Evolutionary conservation across 2,888 invertebrate species (phyloP).

Genomic region (Spilarctia lutea): DNA sequence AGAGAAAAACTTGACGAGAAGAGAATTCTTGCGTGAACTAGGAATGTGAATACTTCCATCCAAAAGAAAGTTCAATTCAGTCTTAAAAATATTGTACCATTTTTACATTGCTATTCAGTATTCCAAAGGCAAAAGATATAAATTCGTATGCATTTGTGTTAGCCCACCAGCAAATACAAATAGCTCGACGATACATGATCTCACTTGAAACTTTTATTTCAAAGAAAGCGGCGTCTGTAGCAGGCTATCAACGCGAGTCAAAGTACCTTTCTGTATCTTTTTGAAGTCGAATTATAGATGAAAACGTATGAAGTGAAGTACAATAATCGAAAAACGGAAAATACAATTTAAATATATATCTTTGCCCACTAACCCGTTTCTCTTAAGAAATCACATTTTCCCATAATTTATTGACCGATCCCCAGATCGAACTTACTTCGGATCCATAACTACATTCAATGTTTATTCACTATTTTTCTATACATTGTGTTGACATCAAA

Average conservation of each 20-base stretch:
- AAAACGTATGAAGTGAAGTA: constrained; percentile 9
- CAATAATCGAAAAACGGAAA: neutral
- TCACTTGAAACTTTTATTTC: constrained; percentile 72
- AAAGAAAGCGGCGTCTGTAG: constrained; percentile 55
- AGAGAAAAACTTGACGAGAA: constrained; percentile 66
- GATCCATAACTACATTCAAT: neutral
- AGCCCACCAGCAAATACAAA: constrained; percentile 41
- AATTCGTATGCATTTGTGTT: constrained; percentile 41
- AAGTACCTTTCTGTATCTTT: constrained; percentile 56
- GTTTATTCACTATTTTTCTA: neutral
- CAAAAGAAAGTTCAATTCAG: constrained; percentile 61
- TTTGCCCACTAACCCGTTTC: neutral
- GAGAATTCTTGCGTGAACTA: constrained; percentile 70
- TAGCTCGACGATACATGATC: constrained; percentile 61
- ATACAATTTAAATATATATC: neutral
- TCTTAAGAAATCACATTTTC: no score
- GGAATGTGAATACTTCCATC: constrained; percentile 66
- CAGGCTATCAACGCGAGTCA: constrained; percentile 55
- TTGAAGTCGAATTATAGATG: constrained; percentile 40
- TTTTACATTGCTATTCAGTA: constrained; percentile 44
- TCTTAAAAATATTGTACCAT: constrained; percentile 26
- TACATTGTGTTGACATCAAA: neutral
- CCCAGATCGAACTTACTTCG: no score
- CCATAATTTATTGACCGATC: no score
- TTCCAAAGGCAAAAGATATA: constrained; percentile 52